phyloP scores from a whole-genome alignment of 2,888 invertebrate species.

The Pyrochroa serraticornis region DNA sequence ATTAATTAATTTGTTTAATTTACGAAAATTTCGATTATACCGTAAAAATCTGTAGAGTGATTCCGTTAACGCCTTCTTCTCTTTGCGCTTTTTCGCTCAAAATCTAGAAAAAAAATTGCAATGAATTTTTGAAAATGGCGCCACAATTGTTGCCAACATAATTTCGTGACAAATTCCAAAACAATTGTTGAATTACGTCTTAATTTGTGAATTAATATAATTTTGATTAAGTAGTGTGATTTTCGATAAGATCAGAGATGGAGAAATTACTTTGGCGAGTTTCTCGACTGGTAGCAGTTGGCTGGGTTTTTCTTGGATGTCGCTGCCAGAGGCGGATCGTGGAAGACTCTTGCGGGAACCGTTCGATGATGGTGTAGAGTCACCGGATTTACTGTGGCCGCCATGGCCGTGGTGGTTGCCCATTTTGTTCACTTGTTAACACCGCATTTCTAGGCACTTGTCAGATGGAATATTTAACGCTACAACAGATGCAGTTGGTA shows the following conservation, averaged over 20 bases:
- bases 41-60: constrained; percentile 70
- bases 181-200: constrained; percentile 5
- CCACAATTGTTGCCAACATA: constrained; percentile 16
- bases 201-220: constrained; percentile 22
- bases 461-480: background rate
- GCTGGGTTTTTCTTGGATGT: constrained; percentile 67
- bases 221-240: too few relatives aligned
- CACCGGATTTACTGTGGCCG: constrained; percentile 41
- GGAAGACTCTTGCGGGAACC: constrained; percentile 63
- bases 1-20: background rate
- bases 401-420: constrained; percentile 55
- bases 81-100: constrained; percentile 72
- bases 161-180: constrained; percentile 11
- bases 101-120: constrained; percentile 62
- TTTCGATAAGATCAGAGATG: too few relatives aligned
- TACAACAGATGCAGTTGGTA: too few relatives aligned
- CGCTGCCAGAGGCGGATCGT: constrained; percentile 70
- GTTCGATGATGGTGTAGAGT: constrained; percentile 52
- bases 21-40: constrained; percentile 56
- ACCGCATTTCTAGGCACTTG: constrained; percentile 5
- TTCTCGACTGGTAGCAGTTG: constrained; percentile 77
- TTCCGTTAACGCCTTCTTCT: constrained; percentile 74
- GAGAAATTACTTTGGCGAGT: constrained; percentile 69
- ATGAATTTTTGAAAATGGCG: constrained; percentile 24
- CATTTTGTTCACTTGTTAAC: constrained; percentile 40